Conservation (phyloP, 2,888 invertebrate species). For the Aleiodes leptofemur region DNA sequence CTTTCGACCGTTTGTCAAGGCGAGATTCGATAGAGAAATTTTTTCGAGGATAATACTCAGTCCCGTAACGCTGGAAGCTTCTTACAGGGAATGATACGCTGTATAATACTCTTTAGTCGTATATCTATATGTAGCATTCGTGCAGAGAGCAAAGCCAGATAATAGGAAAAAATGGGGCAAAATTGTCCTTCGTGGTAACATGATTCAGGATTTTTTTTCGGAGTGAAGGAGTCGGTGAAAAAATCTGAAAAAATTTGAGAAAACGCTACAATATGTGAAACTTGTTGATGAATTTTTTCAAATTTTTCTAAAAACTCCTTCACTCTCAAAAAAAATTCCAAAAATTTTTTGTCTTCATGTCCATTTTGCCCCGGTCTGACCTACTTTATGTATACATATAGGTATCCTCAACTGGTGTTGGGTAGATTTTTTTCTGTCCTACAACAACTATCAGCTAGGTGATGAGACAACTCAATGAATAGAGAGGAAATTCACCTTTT, state of each 20-base stretch:
- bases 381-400: constrained; percentile 33
- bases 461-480: constrained; percentile 18
- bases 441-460: constrained; percentile 9
- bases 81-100: constrained; percentile 51
- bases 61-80: constrained; percentile 53
- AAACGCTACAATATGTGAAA: too few relatives aligned
- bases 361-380: too few relatives aligned
- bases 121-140: constrained; percentile 31
- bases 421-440: constrained; percentile 38
- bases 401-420: constrained; percentile 8
- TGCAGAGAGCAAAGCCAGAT: constrained; percentile 11
- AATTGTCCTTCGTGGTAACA: too few relatives aligned
- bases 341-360: too few relatives aligned
- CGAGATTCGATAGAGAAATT: constrained; percentile 58
- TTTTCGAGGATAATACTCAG: constrained; percentile 55
- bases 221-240: too few relatives aligned
- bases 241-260: too few relatives aligned
- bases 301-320: too few relatives aligned
- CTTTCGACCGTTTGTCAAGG: constrained; percentile 56
- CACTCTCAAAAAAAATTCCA: too few relatives aligned
- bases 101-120: constrained; percentile 14
- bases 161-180: background rate
- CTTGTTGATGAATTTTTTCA: too few relatives aligned
- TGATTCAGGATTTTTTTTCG: too few relatives aligned
- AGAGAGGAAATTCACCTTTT: constrained; percentile 22